Base-by-base conservation (phyloP, 2,113 vertebrate species). In the Hemichromis elongatus region DNA sequence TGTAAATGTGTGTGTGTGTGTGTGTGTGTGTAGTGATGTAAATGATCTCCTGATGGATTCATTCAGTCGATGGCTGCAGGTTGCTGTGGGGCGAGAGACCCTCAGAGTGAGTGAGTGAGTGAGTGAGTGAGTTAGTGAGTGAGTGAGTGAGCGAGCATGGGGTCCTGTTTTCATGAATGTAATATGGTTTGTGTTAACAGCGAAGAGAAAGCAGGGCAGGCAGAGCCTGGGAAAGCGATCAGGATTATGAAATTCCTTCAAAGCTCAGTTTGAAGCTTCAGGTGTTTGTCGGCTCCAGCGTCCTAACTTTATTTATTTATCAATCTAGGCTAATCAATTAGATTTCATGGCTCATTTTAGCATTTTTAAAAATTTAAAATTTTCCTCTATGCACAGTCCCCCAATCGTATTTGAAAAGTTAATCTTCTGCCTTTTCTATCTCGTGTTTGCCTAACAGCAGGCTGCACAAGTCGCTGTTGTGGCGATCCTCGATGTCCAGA, bases 21-120 rank as follows among this genome's bases (percentile, higher is more conserved):
- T 84, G 79, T n/a, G 86, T 52, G 56, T 61, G 26, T 14, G 77
- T 50, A 35, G 86, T 57, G 79, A 66, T 47, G 57, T 83, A 89
- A 80, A 87, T 24, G 66, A 90, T 88, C 81, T 82, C 55, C 56
- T 84, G 83, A 92, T 87, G 83, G 83, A 89, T 90, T 77, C 68
- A 89, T 91, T 90, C 88, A 88, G 89, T 92, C 52, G 79, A 89
- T 88, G 5, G 54, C 83, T 88, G 92, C 88, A 90, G 81, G 92
- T 92, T 70, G 61, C 68, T 77, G 24, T 28, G 80, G 59, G 56
- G 35, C 5, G 66, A 88, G 86, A 91, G 89, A 87, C 83, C 85
- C 57, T 87, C 40, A 89, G 57, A 86, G 26, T 21, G 82, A 57
- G 4, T 81, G 28, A 30, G 28, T 30, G 28, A 28, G 28, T n/a